A percentile compares a stretch with the other conserved stretches of the same genome.
Evolutionary conservation across 2,113 vertebrate genomes (phyloP).

Genomic region (Menidia beryllina): DNA sequence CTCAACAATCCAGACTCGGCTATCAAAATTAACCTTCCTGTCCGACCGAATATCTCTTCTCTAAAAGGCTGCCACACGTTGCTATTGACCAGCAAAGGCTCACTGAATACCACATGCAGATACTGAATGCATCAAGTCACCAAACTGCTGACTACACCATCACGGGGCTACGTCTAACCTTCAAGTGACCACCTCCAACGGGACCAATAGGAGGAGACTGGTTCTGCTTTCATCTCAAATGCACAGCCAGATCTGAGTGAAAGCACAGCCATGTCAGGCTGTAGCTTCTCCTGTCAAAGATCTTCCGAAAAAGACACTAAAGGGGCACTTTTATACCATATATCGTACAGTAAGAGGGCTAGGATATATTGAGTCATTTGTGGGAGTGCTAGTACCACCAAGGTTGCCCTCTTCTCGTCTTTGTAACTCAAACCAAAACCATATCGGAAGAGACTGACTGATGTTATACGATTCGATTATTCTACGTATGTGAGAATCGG

Average conservation of each 20-base stretch:
- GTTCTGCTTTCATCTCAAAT: slow-evolving; percentile 39
- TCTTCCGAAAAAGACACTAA: too few species aligned
- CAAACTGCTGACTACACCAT: slow-evolving; percentile 52
- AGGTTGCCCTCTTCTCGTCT: too few species aligned
- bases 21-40: not conserved
- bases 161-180: slow-evolving; percentile 45
- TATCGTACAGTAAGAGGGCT: too few species aligned
- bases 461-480: too few species aligned
- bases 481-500: too few species aligned
- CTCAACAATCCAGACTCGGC: not conserved
- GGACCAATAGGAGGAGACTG: slow-evolving; percentile 13
- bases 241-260: slow-evolving; percentile 11
- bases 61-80: not conserved
- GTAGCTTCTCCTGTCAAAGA: too few species aligned
- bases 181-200: slow-evolving; percentile 54
- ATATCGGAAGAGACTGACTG: too few species aligned
- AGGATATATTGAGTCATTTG: too few species aligned
- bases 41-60: not conserved
- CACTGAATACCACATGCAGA: slow-evolving; percentile 45
- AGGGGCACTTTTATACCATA: too few species aligned
- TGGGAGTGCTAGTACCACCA: too few species aligned
- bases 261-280: not conserved
- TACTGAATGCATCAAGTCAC: slow-evolving; percentile 41
- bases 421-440: too few species aligned
- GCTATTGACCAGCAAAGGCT: slow-evolving; percentile 31